phyloP scores from a whole-genome alignment of 2,888 invertebrate genomes.

The Xestoiulus laeticollis region DNA sequence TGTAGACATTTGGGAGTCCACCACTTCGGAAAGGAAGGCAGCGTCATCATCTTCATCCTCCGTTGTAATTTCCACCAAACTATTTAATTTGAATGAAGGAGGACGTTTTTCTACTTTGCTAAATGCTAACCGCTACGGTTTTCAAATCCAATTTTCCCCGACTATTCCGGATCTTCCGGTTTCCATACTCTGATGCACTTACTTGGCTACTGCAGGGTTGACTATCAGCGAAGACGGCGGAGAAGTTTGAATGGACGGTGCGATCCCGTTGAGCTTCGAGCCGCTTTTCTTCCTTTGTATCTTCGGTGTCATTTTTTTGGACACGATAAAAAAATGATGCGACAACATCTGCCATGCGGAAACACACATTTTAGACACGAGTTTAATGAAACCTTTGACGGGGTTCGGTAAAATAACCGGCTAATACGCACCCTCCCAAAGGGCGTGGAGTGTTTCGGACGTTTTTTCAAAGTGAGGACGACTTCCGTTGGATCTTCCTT shows the following conservation, averaged over 20 bases:
- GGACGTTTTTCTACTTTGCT: too few relatives aligned
- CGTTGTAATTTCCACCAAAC: conserved; percentile 60
- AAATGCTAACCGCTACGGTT: neutral
- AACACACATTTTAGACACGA: neutral
- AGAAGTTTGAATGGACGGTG: neutral
- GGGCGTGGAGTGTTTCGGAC: conserved; percentile 79
- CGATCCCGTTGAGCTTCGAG: neutral
- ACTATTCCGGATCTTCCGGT: too few relatives aligned
- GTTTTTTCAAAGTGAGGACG: conserved; percentile 80
- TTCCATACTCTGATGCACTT: too few relatives aligned
- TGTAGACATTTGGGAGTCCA: conserved; percentile 61
- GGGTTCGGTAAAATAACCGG: neutral
- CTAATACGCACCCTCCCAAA: conserved; percentile 74
- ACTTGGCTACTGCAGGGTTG: conserved; percentile 1
- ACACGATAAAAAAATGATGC: conserved; percentile 44
- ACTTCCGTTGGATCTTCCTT: conserved; percentile 84
- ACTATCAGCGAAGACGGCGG: neutral
- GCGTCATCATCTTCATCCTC: conserved; percentile 62
- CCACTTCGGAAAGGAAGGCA: conserved; percentile 63
- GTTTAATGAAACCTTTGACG: neutral
- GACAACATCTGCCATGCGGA: conserved; percentile 45
- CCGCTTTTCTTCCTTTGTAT: conserved; percentile 30
- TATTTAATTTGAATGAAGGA: neutral
- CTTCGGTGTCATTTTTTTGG: conserved; percentile 46
- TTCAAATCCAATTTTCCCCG: conserved; percentile 53